A percentile compares a stretch with the other conserved stretches of the same genome.
Conservation (phyloP, 2,113 vertebrate species). For the Melanostigma gelatinosum region DNA sequence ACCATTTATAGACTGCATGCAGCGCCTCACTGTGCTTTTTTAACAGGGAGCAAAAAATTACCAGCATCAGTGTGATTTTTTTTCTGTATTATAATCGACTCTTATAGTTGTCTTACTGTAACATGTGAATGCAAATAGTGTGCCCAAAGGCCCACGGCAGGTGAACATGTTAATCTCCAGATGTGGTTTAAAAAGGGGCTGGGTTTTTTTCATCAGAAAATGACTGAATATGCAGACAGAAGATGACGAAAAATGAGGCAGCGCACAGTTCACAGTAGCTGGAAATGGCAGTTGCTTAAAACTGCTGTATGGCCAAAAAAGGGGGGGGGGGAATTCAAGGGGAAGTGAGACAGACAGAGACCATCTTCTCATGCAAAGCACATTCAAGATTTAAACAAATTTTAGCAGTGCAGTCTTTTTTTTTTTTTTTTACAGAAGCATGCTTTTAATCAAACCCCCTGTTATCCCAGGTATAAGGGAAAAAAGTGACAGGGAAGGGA, state of each 20-base stretch:
- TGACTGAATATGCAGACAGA: neutral
- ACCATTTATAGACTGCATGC: conserved; percentile 43
- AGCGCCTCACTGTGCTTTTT: conserved; percentile 23
- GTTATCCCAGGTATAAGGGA: neutral
- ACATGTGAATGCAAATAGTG: too few relatives aligned
- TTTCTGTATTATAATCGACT: too few relatives aligned
- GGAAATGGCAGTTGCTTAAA: neutral
- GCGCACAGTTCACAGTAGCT: neutral
- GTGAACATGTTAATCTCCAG: too few relatives aligned
- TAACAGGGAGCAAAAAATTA: too few relatives aligned
- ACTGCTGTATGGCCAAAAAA: conserved; percentile 9
- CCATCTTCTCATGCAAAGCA: neutral
- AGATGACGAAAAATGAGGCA: neutral
- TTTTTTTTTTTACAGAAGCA: neutral
- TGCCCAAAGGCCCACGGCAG: too few relatives aligned
- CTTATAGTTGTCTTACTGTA: too few relatives aligned
- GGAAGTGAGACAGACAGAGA: neutral
- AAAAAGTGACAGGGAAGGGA: neutral
- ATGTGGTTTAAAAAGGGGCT: too few relatives aligned
- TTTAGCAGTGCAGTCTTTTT: neutral
- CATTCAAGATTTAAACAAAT: neutral
- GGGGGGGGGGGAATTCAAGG: neutral
- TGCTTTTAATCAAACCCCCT: too few relatives aligned
- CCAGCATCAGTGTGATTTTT: too few relatives aligned
- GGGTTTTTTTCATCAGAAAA: too few relatives aligned